Evolutionary conservation across 2,888 invertebrate species (phyloP).

Genomic region (Maniola hyperantus): DNA sequence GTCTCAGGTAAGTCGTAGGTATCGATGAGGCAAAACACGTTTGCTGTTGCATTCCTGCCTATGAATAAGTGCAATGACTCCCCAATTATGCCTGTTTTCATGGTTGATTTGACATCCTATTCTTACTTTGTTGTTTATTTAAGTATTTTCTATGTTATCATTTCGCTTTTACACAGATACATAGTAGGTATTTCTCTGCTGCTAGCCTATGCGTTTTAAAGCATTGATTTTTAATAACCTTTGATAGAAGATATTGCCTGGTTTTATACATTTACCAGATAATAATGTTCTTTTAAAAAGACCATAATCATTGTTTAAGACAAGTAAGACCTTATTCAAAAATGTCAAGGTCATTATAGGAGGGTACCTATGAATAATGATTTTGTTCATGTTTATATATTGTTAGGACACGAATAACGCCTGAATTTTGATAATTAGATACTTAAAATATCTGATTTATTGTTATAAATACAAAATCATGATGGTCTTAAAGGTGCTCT

Average conservation of each 20-base stretch:
- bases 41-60: slow-evolving; percentile 72
- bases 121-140: slow-evolving; percentile 5
- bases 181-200: not conserved
- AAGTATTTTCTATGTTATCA: not conserved
- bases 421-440: too few relatives aligned
- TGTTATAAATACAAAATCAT: too few relatives aligned
- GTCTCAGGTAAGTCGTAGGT: slow-evolving; percentile 77
- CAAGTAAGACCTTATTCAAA: too few relatives aligned
- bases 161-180: not conserved
- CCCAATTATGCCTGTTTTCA: slow-evolving; percentile 58
- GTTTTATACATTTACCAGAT: too few relatives aligned
- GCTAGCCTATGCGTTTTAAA: not conserved
- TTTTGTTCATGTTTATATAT: too few relatives aligned
- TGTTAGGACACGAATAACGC: too few relatives aligned
- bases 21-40: slow-evolving; percentile 74
- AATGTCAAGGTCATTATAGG: too few relatives aligned
- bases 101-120: slow-evolving; percentile 36
- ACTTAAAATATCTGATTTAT: too few relatives aligned
- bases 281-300: too few relatives aligned
- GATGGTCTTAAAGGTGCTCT: too few relatives aligned
- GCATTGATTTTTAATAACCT: not conserved
- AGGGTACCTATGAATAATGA: too few relatives aligned
- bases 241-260: not conserved
- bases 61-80: slow-evolving; percentile 77
- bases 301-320: too few relatives aligned